These are phyloP conservation scores for Pelobates cultripes DNA, from an alignment of 2,797 vertebrate genomes.

Conservation along the genomic window DNA sequence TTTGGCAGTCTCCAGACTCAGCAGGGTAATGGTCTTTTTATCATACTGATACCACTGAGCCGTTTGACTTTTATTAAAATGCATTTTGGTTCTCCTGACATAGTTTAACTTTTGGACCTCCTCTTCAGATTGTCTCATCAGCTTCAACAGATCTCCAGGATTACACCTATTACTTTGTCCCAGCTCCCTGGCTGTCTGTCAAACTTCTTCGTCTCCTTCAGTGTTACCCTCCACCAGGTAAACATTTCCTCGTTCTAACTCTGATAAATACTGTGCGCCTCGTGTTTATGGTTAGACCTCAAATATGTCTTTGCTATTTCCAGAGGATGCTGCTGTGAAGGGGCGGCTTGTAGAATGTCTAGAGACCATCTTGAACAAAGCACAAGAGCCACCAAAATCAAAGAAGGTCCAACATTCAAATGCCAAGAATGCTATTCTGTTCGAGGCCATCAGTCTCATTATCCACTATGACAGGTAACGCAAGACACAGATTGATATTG, in stretches of 20 bases:
- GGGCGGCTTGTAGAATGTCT: constrained; percentile 69
- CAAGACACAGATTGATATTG: too few species aligned
- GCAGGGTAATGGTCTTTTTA: constrained; percentile 62
- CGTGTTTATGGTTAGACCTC: too few species aligned
- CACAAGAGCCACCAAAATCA: constrained; percentile 71
- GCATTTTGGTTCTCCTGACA: background rate
- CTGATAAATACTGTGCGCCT: too few species aligned
- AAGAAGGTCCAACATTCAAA: constrained; percentile 74
- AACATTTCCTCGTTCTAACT: background rate
- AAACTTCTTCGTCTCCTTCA: constrained; percentile 71
- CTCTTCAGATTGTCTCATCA: constrained; percentile 70
- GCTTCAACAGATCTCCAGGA: constrained; percentile 75
- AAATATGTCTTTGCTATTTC: background rate
- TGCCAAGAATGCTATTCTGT: constrained; percentile 70
- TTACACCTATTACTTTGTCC: constrained; percentile 75
- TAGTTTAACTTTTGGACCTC: background rate
- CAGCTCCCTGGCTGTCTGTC: constrained; percentile 72
- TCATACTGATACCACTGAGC: background rate
- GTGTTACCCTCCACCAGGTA: constrained; percentile 72
- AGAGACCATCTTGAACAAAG: constrained; percentile 71
- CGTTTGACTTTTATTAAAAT: background rate
- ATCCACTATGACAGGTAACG: constrained; percentile 70
- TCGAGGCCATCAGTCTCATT: constrained; percentile 72
- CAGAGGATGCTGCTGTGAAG: constrained; percentile 73
- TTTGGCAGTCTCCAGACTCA: constrained; percentile 72